Conservation (phyloP, 1,140 invertebrate species). For the Liolophura sinensis region DNA sequence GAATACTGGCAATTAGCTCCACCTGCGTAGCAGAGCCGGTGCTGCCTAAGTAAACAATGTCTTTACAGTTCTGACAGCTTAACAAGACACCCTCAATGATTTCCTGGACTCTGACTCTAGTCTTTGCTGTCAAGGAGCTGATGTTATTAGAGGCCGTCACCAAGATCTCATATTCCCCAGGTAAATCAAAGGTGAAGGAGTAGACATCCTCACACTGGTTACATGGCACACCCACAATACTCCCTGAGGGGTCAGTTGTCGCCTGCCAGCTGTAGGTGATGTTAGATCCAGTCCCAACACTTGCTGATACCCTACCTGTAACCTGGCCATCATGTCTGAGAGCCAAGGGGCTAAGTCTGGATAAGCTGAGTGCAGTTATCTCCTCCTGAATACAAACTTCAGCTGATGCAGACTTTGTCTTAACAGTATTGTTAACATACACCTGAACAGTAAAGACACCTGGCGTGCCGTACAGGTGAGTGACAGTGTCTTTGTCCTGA, state of each 20-base stretch:
- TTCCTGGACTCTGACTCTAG: constrained; percentile 6
- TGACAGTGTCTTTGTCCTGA: constrained; percentile 1
- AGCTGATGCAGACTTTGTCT: neutral
- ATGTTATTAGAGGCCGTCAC: too few species aligned
- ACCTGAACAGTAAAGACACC: constrained; percentile 20
- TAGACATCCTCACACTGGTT: constrained; percentile 5
- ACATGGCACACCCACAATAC: constrained; percentile 3
- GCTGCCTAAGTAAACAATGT: constrained; percentile 6
- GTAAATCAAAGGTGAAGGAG: constrained; percentile 7
- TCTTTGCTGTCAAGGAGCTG: neutral
- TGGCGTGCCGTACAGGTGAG: constrained; percentile 13
- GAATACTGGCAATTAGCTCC: constrained; percentile 10
- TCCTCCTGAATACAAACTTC: constrained; percentile 18
- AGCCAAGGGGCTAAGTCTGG: constrained; percentile 6
- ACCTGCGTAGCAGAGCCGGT: neutral
- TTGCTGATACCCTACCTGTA: constrained; percentile 7
- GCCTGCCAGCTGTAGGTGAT: constrained; percentile 19
- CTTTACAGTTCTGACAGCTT: neutral
- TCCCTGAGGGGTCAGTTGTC: constrained; percentile 1
- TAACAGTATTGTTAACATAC: constrained; percentile 19
- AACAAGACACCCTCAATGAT: constrained; percentile 10
- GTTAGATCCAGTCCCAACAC: constrained; percentile 15
- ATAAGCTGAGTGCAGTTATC: constrained; percentile 15
- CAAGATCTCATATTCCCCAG: constrained; percentile 9
- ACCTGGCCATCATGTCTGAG: constrained; percentile 4